phyloP scores from a whole-genome alignment of 2,113 vertebrate genomes.

The Gasterosteus aculeatus region DNA sequence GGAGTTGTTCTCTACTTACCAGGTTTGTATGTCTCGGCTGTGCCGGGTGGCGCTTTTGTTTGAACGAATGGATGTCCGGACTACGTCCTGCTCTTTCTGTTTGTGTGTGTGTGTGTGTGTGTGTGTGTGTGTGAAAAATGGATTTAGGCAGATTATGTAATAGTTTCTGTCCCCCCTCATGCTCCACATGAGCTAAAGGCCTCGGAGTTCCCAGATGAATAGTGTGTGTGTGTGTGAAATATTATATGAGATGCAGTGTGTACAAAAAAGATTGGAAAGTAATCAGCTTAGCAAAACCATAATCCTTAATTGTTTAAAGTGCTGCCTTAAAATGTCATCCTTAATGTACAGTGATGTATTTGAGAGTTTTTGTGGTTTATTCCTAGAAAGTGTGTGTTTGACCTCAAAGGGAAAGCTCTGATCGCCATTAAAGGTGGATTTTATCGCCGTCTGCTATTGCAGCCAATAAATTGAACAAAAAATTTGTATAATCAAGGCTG shows the following conservation, averaged over 20 bases:
- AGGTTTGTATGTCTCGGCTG: background rate
- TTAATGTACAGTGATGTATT: background rate
- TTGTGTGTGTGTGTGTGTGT: slow-evolving; percentile 7
- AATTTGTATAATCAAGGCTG: slow-evolving; percentile 7
- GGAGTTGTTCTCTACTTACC: slow-evolving; percentile 18
- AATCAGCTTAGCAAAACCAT: slow-evolving; percentile 25
- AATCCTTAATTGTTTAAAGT: slow-evolving; percentile 65
- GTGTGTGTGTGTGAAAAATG: slow-evolving; percentile 38
- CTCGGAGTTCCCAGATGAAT: slow-evolving; percentile 19
- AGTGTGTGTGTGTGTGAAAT: slow-evolving; percentile 16
- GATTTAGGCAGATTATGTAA: slow-evolving; percentile 58
- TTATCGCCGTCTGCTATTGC: background rate
- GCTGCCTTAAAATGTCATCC: slow-evolving; percentile 33
- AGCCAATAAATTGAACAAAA: background rate
- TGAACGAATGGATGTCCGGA: background rate
- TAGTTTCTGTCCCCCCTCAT: slow-evolving; percentile 33
- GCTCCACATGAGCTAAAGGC: slow-evolving; percentile 40
- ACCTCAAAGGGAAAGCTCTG: slow-evolving; percentile 8
- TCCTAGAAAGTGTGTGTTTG: slow-evolving; percentile 1
- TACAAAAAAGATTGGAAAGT: slow-evolving; percentile 23
- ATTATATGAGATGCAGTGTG: slow-evolving; percentile 24
- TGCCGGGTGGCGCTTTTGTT: slow-evolving; percentile 7
- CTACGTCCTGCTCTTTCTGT: background rate
- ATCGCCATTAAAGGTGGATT: background rate
- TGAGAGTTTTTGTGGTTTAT: slow-evolving; percentile 10